Evolutionary conservation across 2,888 invertebrate genomes (phyloP).

Genomic region (Pegoplata infirma): DNA sequence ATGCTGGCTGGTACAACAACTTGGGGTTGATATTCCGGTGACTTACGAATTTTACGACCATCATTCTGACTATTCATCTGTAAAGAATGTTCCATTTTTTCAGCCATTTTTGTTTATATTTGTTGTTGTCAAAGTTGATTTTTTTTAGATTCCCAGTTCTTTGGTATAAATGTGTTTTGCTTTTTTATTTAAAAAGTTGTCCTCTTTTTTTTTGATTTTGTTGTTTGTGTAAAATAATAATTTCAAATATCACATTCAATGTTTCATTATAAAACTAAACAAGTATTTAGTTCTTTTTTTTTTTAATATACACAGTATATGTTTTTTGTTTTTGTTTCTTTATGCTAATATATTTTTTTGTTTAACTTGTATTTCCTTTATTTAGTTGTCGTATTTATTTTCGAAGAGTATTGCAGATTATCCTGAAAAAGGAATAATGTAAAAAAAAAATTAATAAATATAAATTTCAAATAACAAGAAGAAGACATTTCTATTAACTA

Average conservation of each 20-base stretch:
- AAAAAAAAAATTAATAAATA: background rate
- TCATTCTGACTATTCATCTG: conserved; percentile 70
- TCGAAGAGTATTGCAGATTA: conserved; percentile 52
- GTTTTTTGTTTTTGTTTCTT: conserved; percentile 14
- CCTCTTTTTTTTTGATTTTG: conserved; percentile 18
- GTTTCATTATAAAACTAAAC: conserved; percentile 56
- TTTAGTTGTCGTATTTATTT: conserved; percentile 44
- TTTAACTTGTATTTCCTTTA: conserved; percentile 24
- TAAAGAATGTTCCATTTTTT: conserved; percentile 74
- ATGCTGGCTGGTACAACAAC: conserved; percentile 78
- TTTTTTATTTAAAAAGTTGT: conserved; percentile 13
- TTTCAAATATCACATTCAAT: conserved; percentile 62
- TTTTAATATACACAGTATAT: conserved; percentile 63
- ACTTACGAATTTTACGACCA: conserved; percentile 74
- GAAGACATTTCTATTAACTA: no score
- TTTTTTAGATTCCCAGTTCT: conserved; percentile 42
- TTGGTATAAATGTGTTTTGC: conserved; percentile 38
- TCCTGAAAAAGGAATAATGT: conserved; percentile 39
- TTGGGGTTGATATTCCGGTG: conserved; percentile 75
- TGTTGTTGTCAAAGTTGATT: conserved; percentile 19
- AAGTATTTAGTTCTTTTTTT: conserved; percentile 32
- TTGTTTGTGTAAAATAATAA: conserved; percentile 53
- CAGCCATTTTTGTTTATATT: conserved; percentile 71
- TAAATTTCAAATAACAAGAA: no score
- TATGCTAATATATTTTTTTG: conserved; percentile 21